Base-by-base conservation (phyloP, 2,113 vertebrate species). In the Tiliqua scincoides region DNA sequence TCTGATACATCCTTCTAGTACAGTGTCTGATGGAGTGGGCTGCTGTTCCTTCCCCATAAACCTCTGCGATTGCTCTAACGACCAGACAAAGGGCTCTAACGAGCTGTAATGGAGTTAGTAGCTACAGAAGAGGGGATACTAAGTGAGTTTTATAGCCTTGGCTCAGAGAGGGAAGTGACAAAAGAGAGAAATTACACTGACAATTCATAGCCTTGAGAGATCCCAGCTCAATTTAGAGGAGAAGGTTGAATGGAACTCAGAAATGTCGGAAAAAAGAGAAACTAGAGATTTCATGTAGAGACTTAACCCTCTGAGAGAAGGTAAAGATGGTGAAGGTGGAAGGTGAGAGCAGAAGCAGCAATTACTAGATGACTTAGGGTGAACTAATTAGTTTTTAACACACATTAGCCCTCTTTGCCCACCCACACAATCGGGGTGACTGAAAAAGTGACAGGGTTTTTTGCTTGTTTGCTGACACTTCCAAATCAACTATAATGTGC, bases 1-100 rank as follows among this genome's bases (percentile, higher is more conserved):
- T 86, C 74, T 79, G 48, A 76, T 91, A 89, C 76, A 78, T 62
- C 54, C 70, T 67, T 48, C 70, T 78, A 67, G 75, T 88, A 17
- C 80, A 61, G 10, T 57, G 79, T 76, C 88, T 89, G 89, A 94
- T 74, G 72, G 84, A 93, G 89, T 72, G 90, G 70, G 79, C 91
- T 91, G 83, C 78, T 72, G 91, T 77, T 86, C 1, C 87, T 88
- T 32, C 86, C 37, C 79, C 84, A 35, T 65, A 84, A 90, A 76
- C 89, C 59, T 87, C 37, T 86, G 25, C 59, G 40, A 72, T 87
- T 67, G 84, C 79, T 75, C 83, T 80, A 75, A 71, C 65, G 59
- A 32, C 0, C 0, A 89, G 74, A 77, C 65, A 85, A 92, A 59
- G 71, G 57, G 20, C 54, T 93, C 85, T 91, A 88, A 89, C 68